Base-by-base conservation (phyloP, 2,113 vertebrate genomes). In the Phodopus roborovskii region DNA sequence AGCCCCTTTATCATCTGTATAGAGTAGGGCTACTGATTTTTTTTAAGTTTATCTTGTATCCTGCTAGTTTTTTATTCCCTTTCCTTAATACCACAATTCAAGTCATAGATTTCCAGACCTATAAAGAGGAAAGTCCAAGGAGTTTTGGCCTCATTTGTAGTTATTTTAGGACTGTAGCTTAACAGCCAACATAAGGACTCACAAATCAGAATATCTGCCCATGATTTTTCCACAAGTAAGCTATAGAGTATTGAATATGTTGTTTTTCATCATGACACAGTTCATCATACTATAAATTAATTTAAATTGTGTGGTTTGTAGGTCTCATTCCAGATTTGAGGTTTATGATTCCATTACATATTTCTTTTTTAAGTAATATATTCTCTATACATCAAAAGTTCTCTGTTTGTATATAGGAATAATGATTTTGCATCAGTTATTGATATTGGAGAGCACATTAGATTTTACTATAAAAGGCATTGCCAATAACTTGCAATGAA, bases 381-480 rank as follows among this genome's bases (percentile, higher is more conserved):
- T 96, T 56, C 28, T 42, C 96, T 77, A 36, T 75, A 56, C 96
- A 53, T 83, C 11, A 94, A 78, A 77, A 91, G 0, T 83, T 93
- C 22, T 28, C 9, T n/a, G n/a, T n/a, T n/a, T 58, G 93, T 94
- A 9, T 1, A 83, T 77, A 78, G 1, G 11, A 95, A 0, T 84
- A n/a, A 73, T 83, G 97, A 53, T 28, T 85, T 96, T 58, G 20
- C 8, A 39, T 39, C 15, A 88, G 24, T 45, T 75, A 48, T 33
- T 88, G 92, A 78, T 75, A 73, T 96, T 77, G 90, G 42, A 26
- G 94, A 90, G 48, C 1, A 36, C 56, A 12, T 20, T 81, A 77
- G 20, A n/a, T 30, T 93, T 94, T 93, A 84, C 7, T 83, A 19
- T 88, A n/a, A 4, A 68, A 86, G 33, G 82, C 28, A 26, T 15